Percentiles rank a stretch among this genome's conserved stretches.
Evolutionary conservation across 2,113 vertebrate species (phyloP).

Genomic region (Piliocolobus tephrosceles): DNA sequence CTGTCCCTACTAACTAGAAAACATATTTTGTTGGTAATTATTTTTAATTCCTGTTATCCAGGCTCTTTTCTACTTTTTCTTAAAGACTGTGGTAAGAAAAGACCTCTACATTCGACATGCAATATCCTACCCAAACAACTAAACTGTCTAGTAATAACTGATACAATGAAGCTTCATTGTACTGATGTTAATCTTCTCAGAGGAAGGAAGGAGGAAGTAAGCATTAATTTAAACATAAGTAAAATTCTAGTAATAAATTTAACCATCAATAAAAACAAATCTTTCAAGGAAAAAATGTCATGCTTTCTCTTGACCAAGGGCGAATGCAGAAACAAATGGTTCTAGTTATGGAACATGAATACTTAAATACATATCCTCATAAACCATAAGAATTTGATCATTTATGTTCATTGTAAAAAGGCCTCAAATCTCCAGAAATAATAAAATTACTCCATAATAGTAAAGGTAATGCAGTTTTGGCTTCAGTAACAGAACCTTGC

Average conservation of each 20-base stretch:
- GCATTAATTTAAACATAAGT: neutral
- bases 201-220: neutral
- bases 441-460: constrained; percentile 39
- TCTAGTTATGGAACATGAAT: neutral
- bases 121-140: neutral
- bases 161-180: neutral
- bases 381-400: neutral
- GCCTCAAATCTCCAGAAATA: neutral
- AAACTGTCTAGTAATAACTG: neutral
- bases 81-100: neutral
- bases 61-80: neutral
- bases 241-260: constrained; percentile 21
- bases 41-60: neutral
- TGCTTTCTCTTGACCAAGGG: neutral
- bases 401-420: constrained; percentile 32
- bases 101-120: neutral
- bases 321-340: neutral
- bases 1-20: neutral
- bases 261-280: neutral
- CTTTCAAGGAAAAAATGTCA: constrained; percentile 3
- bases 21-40: neutral
- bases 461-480: neutral
- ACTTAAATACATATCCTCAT: neutral
- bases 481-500: neutral
- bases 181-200: neutral